A percentile compares a stretch with the other conserved stretches of the same genome.
Conservation (phyloP, 2,113 vertebrate species). For the Alligator mississippiensis region DNA sequence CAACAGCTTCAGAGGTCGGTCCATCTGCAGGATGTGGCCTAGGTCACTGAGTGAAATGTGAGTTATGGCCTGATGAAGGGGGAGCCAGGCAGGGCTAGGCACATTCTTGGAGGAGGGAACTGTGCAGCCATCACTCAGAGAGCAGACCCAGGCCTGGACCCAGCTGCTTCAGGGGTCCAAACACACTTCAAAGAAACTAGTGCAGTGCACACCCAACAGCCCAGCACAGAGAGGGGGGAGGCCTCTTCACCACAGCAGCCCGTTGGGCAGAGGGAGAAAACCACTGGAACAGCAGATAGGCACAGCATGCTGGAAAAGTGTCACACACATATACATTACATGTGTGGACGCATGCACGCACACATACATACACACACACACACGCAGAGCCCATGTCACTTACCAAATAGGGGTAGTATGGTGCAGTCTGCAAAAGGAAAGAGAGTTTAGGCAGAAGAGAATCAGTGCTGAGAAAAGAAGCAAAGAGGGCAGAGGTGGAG, state of each 20-base stretch:
- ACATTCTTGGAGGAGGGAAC: neutral
- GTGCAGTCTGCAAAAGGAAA: conserved; percentile 87
- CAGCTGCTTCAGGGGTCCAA: neutral
- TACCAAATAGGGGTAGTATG: conserved; percentile 87
- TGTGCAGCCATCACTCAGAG: neutral
- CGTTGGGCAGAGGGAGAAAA: neutral
- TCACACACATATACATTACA: too few relatives aligned
- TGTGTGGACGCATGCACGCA: too few relatives aligned
- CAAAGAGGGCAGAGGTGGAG: conserved; percentile 17
- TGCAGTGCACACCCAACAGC: neutral
- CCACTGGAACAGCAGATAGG: too few relatives aligned
- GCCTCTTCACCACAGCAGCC: too few relatives aligned
- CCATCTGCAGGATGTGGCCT: neutral
- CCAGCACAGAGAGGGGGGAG: too few relatives aligned
- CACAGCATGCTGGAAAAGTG: too few relatives aligned
- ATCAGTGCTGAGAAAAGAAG: conserved; percentile 48
- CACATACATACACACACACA: neutral
- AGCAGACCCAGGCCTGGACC: neutral
- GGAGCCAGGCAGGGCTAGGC: neutral
- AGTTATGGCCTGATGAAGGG: neutral
- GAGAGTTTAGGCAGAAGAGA: conserved; percentile 80
- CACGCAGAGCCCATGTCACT: conserved; percentile 72
- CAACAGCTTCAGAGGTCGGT: neutral
- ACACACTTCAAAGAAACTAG: neutral
- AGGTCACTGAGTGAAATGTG: neutral